Percentiles rank a stretch among this genome's conserved stretches.
These are phyloP conservation scores for Hirundo rustica DNA, from an alignment of 2,797 vertebrate species.

Conservation along the genomic window DNA sequence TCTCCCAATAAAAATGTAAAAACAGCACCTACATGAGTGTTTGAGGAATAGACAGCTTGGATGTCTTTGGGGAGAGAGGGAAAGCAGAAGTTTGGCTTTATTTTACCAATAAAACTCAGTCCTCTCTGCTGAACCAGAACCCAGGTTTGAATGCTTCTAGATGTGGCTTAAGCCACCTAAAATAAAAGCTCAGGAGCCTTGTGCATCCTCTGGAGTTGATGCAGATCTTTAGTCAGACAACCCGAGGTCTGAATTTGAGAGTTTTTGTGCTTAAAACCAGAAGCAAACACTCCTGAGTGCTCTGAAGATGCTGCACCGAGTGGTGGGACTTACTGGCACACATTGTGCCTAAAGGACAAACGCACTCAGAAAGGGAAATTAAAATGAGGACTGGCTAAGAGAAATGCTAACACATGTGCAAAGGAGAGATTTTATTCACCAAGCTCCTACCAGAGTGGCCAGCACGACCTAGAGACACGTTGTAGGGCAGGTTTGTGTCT, in stretches of 20 bases:
- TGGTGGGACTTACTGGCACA: neutral
- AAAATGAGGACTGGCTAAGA: neutral
- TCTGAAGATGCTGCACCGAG: neutral
- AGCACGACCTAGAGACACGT: neutral
- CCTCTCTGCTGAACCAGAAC: neutral
- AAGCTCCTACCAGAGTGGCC: neutral
- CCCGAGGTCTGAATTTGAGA: neutral
- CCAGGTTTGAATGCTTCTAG: neutral
- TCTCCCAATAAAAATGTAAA: neutral
- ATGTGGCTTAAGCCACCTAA: neutral
- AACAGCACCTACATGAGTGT: neutral
- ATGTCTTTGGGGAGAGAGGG: neutral
- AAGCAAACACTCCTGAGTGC: neutral
- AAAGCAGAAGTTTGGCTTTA: neutral
- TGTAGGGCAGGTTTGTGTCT: neutral
- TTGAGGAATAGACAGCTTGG: neutral
- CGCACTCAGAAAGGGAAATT: neutral
- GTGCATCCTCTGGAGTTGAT: neutral
- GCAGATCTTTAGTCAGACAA: neutral
- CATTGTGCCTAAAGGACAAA: neutral
- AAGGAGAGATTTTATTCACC: neutral
- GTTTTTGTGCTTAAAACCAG: neutral
- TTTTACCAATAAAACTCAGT: neutral
- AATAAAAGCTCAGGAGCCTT: neutral
- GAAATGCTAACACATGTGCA: neutral